phyloP scores from a whole-genome alignment of 2,888 invertebrate species.

The Magallana nippona region DNA sequence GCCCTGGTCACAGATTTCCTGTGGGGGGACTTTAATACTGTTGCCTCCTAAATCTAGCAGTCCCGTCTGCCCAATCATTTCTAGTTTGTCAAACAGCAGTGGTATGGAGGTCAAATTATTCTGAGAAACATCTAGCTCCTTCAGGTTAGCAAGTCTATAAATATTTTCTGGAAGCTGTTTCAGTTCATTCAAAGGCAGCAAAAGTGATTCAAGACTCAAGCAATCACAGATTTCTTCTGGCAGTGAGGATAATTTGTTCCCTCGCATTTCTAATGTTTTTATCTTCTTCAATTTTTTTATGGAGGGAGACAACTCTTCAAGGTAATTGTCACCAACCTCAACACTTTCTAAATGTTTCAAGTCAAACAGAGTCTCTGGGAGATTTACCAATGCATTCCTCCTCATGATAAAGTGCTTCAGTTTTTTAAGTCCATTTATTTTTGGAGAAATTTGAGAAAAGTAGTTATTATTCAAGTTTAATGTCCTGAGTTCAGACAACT shows the following conservation, averaged over 20 bases:
- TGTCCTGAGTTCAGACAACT: slow-evolving; percentile 64
- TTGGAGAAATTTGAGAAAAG: slow-evolving; percentile 71
- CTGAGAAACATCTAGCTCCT: slow-evolving; percentile 66
- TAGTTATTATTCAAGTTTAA: slow-evolving; percentile 73
- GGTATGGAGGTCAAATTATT: slow-evolving; percentile 68
- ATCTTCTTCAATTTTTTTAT: slow-evolving; percentile 65
- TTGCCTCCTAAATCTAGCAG: slow-evolving; percentile 67
- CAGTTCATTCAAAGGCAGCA: slow-evolving; percentile 62
- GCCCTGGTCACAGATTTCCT: slow-evolving; percentile 71
- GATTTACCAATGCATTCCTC: slow-evolving; percentile 71
- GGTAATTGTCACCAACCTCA: slow-evolving; percentile 73
- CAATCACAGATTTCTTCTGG: slow-evolving; percentile 66
- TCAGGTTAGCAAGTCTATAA: slow-evolving; percentile 63
- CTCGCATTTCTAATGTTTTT: slow-evolving; percentile 62
- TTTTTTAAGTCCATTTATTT: slow-evolving; percentile 66
- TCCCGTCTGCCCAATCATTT: slow-evolving; percentile 60
- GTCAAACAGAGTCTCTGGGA: slow-evolving; percentile 70
- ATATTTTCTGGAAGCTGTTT: slow-evolving; percentile 64
- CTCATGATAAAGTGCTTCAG: slow-evolving; percentile 68
- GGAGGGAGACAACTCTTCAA: slow-evolving; percentile 64
- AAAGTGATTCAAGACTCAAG: slow-evolving; percentile 56
- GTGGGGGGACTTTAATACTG: slow-evolving; percentile 66
- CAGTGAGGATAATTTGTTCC: slow-evolving; percentile 64
- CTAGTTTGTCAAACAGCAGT: slow-evolving; percentile 69
- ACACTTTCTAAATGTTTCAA: slow-evolving; percentile 67